These are phyloP conservation scores for Phalanger gymnotis DNA, from an alignment of 2,797 vertebrate species.

Conservation along the genomic window DNA sequence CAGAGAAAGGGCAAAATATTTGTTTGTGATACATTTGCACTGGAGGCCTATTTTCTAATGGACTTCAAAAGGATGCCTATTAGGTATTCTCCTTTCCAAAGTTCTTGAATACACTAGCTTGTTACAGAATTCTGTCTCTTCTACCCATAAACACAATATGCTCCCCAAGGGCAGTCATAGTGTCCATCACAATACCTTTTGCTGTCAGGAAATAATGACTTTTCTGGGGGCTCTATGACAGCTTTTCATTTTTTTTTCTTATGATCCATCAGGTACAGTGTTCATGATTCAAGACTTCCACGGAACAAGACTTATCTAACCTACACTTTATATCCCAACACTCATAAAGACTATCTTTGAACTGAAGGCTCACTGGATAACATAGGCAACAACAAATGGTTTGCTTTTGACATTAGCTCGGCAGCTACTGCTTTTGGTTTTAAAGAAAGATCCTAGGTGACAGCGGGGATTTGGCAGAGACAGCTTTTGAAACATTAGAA, in stretches of 20 bases:
- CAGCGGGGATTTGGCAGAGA: slow-evolving; percentile 4
- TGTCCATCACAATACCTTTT: slow-evolving; percentile 13
- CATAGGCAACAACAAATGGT: slow-evolving; percentile 42
- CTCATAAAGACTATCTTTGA: slow-evolving; percentile 31
- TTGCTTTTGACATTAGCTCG: slow-evolving; percentile 45
- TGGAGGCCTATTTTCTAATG: not conserved
- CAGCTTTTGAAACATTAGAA: not conserved
- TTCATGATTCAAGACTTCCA: slow-evolving; percentile 40
- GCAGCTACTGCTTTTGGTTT: not conserved
- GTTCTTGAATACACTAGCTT: slow-evolving; percentile 40
- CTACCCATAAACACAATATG: not conserved
- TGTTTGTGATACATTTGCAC: slow-evolving; percentile 40
- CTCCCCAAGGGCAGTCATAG: not conserved
- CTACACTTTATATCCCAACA: slow-evolving; percentile 23
- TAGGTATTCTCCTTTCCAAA: slow-evolving; percentile 54
- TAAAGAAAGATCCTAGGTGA: slow-evolving; percentile 36
- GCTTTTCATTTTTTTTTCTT: slow-evolving; percentile 6
- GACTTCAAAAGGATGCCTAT: slow-evolving; percentile 53
- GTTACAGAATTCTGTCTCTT: slow-evolving; percentile 42
- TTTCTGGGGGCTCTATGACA: slow-evolving; percentile 22
- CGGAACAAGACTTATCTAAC: slow-evolving; percentile 48
- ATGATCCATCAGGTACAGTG: slow-evolving; percentile 30
- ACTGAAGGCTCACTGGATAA: slow-evolving; percentile 50
- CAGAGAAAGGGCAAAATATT: not conserved
- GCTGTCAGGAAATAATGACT: slow-evolving; percentile 20